phyloP scores from a whole-genome alignment of 2,113 vertebrate species.

The Saguinus midas region DNA sequence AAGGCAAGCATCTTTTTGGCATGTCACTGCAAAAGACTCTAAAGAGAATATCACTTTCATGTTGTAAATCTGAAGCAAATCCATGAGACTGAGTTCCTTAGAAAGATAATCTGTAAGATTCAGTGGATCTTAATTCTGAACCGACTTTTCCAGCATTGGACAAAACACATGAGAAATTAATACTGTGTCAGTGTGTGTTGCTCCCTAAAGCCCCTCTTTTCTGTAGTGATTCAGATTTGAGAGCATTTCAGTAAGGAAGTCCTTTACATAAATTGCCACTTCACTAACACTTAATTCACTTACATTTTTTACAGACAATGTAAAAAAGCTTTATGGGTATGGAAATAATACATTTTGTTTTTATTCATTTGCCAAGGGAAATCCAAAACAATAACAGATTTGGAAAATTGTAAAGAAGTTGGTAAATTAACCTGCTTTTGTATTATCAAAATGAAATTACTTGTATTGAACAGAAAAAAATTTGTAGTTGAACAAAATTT shows the following conservation, averaged over 20 bases:
- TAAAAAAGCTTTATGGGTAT: not conserved
- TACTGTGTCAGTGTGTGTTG: conserved; percentile 18
- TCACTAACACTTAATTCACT: conserved; percentile 86
- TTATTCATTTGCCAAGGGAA: not conserved
- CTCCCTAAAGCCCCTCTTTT: conserved; percentile 53
- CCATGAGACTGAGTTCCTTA: not conserved
- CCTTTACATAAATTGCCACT: conserved; percentile 92
- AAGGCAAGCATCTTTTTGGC: not conserved
- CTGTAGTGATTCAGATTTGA: conserved; percentile 84
- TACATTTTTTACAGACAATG: too few relatives aligned
- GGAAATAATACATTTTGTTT: not conserved
- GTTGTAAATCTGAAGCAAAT: conserved; percentile 29
- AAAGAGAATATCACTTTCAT: not conserved
- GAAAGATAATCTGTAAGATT: conserved; percentile 12
- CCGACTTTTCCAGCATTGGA: not conserved
- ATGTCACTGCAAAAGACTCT: not conserved
- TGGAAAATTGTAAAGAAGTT: conserved; percentile 19
- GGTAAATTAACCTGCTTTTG: conserved; percentile 33
- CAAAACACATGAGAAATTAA: conserved; percentile 38
- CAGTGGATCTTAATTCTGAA: conserved; percentile 35
- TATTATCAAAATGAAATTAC: conserved; percentile 10
- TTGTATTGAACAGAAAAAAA: conserved; percentile 25
- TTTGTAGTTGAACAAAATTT: not conserved
- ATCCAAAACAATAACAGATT: not conserved
- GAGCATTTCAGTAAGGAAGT: conserved; percentile 90